A percentile compares a stretch with the other conserved stretches of the same genome.
These are phyloP conservation scores for Drosophila ambigua DNA, from an alignment of 1,140 invertebrate genomes.

Conservation along the genomic window DNA sequence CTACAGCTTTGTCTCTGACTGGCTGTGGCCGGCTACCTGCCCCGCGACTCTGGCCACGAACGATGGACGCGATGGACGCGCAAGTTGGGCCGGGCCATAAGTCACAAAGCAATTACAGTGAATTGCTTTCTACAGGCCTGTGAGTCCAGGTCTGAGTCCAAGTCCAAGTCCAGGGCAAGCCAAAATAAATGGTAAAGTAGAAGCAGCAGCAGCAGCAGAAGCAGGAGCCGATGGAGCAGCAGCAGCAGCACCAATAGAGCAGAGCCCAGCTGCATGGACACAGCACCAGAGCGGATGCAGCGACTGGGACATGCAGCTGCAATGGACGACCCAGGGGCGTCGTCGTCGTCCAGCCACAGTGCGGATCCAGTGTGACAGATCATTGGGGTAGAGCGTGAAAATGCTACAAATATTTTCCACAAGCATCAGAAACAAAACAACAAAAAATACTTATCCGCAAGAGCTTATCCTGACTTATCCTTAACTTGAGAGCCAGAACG, in stretches of 20 bases:
- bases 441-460: too few species aligned
- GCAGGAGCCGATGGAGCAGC: constrained; percentile 44
- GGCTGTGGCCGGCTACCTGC: constrained; percentile 54
- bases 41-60: constrained; percentile 44
- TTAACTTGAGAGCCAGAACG: too few species aligned
- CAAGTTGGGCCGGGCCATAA: constrained; percentile 79
- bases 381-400: too few species aligned
- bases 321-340: not conserved
- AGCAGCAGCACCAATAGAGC: constrained; percentile 55
- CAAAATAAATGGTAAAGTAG: constrained; percentile 67
- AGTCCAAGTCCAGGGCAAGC: constrained; percentile 19
- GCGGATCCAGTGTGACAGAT: not conserved
- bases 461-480: too few species aligned
- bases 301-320: constrained; percentile 5
- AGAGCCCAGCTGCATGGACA: constrained; percentile 65
- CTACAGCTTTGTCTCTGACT: constrained; percentile 19
- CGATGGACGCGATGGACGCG: constrained; percentile 51
- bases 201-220: constrained; percentile 24
- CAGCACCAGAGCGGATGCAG: constrained; percentile 38
- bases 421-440: too few species aligned
- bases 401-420: too few species aligned
- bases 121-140: constrained; percentile 73
- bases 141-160: not conserved
- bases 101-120: constrained; percentile 83
- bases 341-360: not conserved